Percentiles rank a stretch among this genome's conserved stretches.
Evolutionary conservation across 1,140 invertebrate genomes (phyloP).

Genomic region (Mamestra configurata): DNA sequence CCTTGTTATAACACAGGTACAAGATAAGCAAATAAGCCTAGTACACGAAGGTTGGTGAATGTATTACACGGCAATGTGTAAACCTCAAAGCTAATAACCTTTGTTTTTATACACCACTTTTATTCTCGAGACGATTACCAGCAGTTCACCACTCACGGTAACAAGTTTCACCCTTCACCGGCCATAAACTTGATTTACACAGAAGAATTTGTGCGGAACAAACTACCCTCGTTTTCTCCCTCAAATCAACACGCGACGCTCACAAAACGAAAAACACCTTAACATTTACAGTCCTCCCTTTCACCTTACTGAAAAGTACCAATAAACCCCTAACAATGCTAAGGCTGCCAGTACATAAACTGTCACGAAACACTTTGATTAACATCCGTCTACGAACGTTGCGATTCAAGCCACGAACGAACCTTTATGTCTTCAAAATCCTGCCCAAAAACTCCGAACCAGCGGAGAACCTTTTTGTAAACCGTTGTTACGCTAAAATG

Average conservation of each 20-base stretch:
- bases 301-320: background rate
- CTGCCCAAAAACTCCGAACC: slow-evolving; percentile 26
- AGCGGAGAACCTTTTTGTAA: slow-evolving; percentile 47
- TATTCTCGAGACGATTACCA: slow-evolving; percentile 10
- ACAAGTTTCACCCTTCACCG: slow-evolving; percentile 38
- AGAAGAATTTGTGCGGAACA: slow-evolving; percentile 20
- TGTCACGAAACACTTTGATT: slow-evolving; percentile 40
- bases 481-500: slow-evolving; percentile 52
- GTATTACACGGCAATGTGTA: background rate
- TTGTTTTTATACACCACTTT: slow-evolving; percentile 11
- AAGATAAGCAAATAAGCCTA: background rate
- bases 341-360: background rate
- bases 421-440: slow-evolving; percentile 48
- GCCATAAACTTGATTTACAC: slow-evolving; percentile 40
- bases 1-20: background rate
- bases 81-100: background rate
- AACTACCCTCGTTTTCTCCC: background rate
- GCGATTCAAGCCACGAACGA: slow-evolving; percentile 47
- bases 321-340: slow-evolving; percentile 39
- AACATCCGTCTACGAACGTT: slow-evolving; percentile 34
- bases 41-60: background rate
- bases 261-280: slow-evolving; percentile 24
- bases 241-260: slow-evolving; percentile 37
- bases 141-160: slow-evolving; percentile 14
- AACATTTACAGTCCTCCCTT: slow-evolving; percentile 36